These are phyloP conservation scores for Eugnorisma glareosa DNA, from an alignment of 2,888 invertebrate genomes.

Conservation along the genomic window DNA sequence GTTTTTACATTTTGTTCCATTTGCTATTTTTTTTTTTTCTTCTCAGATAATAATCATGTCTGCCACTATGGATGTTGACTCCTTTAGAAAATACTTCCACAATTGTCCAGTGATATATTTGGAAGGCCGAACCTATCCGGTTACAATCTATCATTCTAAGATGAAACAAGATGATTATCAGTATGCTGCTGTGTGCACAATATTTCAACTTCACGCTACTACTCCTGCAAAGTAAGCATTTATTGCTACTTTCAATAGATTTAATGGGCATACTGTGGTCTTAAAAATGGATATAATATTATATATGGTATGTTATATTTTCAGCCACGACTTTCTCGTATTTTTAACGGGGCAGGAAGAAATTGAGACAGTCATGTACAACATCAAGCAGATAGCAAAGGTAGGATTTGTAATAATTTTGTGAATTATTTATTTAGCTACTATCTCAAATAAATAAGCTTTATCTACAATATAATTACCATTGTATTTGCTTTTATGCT, in stretches of 20 bases:
- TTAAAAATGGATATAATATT: background rate
- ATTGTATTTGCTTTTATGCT: conserved; percentile 67
- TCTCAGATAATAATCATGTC: conserved; percentile 96
- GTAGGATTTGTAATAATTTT: conserved; percentile 77
- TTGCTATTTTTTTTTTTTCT: conserved; percentile 4
- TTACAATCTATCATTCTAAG: conserved; percentile 93
- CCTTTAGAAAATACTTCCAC: conserved; percentile 97
- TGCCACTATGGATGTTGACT: conserved; percentile 98
- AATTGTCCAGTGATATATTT: conserved; percentile 96
- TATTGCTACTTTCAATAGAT: background rate
- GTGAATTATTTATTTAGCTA: background rate
- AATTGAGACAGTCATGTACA: conserved; percentile 96
- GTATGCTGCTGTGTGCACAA: conserved; percentile 95
- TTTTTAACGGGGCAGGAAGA: conserved; percentile 99
- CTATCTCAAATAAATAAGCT: conserved; percentile 3
- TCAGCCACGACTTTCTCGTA: conserved; percentile 96
- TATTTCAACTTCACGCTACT: conserved; percentile 96
- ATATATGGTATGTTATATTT: conserved; percentile 73
- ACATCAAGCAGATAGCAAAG: conserved; percentile 93
- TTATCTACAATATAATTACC: conserved; percentile 42
- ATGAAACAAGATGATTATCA: conserved; percentile 95
- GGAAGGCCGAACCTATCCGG: conserved; percentile 96
- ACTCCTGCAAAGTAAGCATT: conserved; percentile 94
- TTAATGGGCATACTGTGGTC: background rate
- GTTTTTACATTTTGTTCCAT: background rate